These are phyloP conservation scores for Peromyscus attwateri DNA, from an alignment of 2,797 vertebrate species.

Conservation along the genomic window DNA sequence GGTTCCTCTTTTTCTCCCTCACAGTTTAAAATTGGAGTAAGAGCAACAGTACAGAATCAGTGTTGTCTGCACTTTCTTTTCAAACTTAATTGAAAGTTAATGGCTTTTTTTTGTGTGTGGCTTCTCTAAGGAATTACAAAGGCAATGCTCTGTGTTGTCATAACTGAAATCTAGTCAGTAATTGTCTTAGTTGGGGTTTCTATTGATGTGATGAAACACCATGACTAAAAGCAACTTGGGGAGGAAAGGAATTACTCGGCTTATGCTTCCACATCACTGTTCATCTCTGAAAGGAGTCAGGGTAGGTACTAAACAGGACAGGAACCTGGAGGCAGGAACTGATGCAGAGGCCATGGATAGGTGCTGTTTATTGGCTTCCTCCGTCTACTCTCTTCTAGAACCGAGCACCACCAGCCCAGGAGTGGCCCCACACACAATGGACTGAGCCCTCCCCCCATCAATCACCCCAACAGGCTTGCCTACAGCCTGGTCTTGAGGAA, in stretches of 20 bases:
- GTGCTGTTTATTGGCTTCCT: neutral
- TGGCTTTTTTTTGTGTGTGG: neutral
- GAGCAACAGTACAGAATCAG: neutral
- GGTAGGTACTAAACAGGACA: neutral
- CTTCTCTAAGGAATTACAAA: neutral
- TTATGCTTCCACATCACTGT: neutral
- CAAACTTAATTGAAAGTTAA: neutral
- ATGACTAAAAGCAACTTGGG: neutral
- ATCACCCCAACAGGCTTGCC: neutral
- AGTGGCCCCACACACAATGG: neutral
- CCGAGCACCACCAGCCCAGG: neutral
- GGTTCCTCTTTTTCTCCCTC: neutral
- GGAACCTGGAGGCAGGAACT: neutral
- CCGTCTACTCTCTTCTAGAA: neutral
- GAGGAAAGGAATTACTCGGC: neutral
- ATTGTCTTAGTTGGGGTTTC: neutral
- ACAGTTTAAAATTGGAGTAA: slow-evolving; percentile 4
- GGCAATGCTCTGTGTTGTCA: neutral
- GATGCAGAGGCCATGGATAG: neutral
- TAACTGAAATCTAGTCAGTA: neutral
- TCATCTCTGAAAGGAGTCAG: neutral
- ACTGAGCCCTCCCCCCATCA: neutral
- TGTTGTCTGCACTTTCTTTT: neutral
- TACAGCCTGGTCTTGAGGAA: neutral
- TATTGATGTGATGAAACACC: neutral